These are phyloP conservation scores for Clamator glandarius DNA, from an alignment of 2,797 vertebrate genomes.

Conservation along the genomic window DNA sequence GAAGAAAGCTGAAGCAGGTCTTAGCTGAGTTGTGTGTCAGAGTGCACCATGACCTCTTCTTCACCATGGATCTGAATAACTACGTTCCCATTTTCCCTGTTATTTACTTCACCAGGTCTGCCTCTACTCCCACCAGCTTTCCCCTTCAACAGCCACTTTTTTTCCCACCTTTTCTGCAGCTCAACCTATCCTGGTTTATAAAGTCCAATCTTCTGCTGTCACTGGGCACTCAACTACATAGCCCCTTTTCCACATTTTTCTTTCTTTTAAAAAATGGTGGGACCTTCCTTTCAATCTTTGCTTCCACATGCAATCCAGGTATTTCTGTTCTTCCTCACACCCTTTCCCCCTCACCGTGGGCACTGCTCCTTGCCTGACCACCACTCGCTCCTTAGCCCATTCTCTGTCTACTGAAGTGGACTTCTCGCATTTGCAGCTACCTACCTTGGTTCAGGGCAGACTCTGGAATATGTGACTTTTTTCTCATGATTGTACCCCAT, in stretches of 20 bases:
- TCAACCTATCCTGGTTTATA: not conserved
- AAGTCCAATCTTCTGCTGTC: not conserved
- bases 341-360: not conserved
- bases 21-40: not conserved
- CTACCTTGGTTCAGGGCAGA: not conserved
- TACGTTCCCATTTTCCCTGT: not conserved
- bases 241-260: not conserved
- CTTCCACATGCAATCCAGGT: not conserved
- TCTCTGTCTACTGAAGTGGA: not conserved
- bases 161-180: accelerated
- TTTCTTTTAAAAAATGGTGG: not conserved
- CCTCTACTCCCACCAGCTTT: not conserved
- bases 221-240: not conserved
- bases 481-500: not conserved
- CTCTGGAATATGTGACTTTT: not conserved
- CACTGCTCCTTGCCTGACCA: not conserved
- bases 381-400: accelerated
- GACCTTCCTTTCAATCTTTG: not conserved
- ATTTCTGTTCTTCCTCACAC: not conserved
- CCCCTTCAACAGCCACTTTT: not conserved
- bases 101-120: not conserved
- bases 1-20: not conserved
- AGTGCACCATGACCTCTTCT: not conserved
- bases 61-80: not conserved
- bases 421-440: not conserved